Evolutionary conservation across 2,888 invertebrate genomes (phyloP).

Genomic region (Conistra vaccinii): DNA sequence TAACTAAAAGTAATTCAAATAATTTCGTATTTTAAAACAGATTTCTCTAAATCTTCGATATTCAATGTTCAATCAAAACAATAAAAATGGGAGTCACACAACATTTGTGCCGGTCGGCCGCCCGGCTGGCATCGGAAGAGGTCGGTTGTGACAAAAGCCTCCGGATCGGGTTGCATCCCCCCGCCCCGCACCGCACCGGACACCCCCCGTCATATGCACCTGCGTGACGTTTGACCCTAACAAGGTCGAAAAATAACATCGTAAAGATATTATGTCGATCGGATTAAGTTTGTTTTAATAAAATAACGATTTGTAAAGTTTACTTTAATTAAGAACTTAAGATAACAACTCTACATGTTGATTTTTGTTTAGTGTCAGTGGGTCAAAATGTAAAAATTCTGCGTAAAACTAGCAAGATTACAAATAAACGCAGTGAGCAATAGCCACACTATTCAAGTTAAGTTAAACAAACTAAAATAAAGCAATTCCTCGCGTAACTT

Average conservation of each 20-base stretch:
- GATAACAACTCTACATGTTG: not conserved
- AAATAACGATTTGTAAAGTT: constrained; percentile 46
- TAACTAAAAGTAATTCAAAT: not conserved
- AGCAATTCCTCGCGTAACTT: not conserved
- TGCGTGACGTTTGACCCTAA: constrained; percentile 68
- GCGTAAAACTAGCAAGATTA: not conserved
- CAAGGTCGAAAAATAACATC: constrained; percentile 68
- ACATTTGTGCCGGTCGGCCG: constrained; percentile 75
- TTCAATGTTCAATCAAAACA: constrained; percentile 63
- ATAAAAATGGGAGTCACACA: constrained; percentile 72
- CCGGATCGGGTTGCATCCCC: constrained; percentile 76
- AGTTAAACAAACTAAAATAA: constrained; percentile 2
- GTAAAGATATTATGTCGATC: constrained; percentile 35
- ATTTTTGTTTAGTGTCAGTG: not conserved
- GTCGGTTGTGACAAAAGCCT: constrained; percentile 76
- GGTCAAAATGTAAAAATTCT: not conserved
- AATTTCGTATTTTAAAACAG: not conserved
- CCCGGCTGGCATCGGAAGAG: constrained; percentile 62
- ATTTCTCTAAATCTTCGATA: not conserved
- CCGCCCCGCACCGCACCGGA: constrained; percentile 23
- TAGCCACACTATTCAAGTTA: not conserved
- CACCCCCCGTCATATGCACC: constrained; percentile 51
- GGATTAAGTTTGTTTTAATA: constrained; percentile 47
- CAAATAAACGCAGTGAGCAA: not conserved
- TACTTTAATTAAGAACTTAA: constrained; percentile 35